Percentiles rank a stretch among this genome's conserved stretches.
Conservation (phyloP, 2,888 invertebrate genomes). For the Homarus gammarus region DNA sequence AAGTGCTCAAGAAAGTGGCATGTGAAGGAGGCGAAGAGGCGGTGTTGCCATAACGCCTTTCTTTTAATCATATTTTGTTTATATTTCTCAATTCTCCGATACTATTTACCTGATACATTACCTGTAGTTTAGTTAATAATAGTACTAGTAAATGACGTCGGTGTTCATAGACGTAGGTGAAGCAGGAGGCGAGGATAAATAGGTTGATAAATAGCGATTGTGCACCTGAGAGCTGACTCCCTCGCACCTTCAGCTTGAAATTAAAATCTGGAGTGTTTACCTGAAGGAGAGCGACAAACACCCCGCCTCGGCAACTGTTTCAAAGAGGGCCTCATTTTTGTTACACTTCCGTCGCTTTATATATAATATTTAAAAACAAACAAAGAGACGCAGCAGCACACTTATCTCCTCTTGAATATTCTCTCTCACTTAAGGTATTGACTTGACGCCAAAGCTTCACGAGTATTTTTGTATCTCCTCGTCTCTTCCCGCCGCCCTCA, state of each 20-base stretch:
- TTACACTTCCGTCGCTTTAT: constrained; percentile 17
- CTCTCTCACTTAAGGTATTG: constrained; percentile 14
- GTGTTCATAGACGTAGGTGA: too few species aligned
- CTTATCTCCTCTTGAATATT: constrained; percentile 15
- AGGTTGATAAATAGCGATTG: not conserved
- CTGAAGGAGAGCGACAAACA: constrained; percentile 31
- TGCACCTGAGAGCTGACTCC: constrained; percentile 20
- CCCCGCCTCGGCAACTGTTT: not conserved
- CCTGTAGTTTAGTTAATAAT: too few species aligned
- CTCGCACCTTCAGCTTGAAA: constrained; percentile 55
- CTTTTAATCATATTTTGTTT: too few species aligned
- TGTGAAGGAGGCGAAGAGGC: not conserved
- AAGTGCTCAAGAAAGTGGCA: not conserved
- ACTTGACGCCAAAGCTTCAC: not conserved
- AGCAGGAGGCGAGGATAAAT: not conserved
- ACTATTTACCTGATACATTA: too few species aligned
- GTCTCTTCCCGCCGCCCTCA: not conserved
- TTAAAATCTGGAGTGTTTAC: constrained; percentile 58
- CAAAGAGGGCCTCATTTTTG: not conserved
- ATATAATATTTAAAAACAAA: constrained; percentile 47
- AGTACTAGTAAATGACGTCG: too few species aligned
- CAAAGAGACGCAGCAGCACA: constrained; percentile 1
- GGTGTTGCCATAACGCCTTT: not conserved
- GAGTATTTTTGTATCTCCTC: not conserved
- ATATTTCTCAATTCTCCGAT: too few species aligned